phyloP scores from a whole-genome alignment of 2,113 vertebrate species.

The Phalacrocorax carbo region DNA sequence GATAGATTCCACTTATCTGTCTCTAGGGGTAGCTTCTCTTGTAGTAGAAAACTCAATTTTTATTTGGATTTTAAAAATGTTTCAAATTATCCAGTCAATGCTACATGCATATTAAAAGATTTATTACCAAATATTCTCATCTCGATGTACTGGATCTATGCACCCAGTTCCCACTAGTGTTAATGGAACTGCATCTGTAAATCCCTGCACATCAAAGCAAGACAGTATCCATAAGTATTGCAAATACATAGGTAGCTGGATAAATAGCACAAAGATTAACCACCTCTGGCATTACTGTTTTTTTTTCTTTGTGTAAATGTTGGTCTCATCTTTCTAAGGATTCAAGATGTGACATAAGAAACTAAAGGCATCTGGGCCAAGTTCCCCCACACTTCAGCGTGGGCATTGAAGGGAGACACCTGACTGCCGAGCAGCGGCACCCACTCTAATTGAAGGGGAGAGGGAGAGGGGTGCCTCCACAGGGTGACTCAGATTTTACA shows the following conservation, averaged over 20 bases:
- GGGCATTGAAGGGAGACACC: background rate
- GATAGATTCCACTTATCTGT: conserved; percentile 45
- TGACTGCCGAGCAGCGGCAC: background rate
- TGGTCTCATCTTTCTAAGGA: background rate
- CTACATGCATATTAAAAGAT: conserved; percentile 61
- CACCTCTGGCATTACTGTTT: background rate
- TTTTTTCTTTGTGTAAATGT: background rate
- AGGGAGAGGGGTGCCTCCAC: background rate
- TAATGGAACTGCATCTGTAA: background rate
- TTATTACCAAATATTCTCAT: conserved; percentile 54
- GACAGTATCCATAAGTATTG: conserved; percentile 6
- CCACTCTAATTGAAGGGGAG: background rate
- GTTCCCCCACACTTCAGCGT: background rate
- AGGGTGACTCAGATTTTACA: conserved; percentile 18
- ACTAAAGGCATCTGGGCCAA: background rate
- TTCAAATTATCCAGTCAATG: conserved; percentile 68
- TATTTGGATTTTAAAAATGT: conserved; percentile 72
- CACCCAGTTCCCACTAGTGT: background rate
- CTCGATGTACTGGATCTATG: conserved; percentile 42
- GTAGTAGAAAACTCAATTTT: conserved; percentile 68
- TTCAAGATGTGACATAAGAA: background rate
- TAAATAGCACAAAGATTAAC: conserved; percentile 32
- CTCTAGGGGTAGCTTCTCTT: conserved; percentile 46
- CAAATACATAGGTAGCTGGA: background rate
- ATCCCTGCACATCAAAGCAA: conserved; percentile 3